Conservation (phyloP, 1,140 invertebrate species). For the Carcinoscorpius rotundicauda region DNA sequence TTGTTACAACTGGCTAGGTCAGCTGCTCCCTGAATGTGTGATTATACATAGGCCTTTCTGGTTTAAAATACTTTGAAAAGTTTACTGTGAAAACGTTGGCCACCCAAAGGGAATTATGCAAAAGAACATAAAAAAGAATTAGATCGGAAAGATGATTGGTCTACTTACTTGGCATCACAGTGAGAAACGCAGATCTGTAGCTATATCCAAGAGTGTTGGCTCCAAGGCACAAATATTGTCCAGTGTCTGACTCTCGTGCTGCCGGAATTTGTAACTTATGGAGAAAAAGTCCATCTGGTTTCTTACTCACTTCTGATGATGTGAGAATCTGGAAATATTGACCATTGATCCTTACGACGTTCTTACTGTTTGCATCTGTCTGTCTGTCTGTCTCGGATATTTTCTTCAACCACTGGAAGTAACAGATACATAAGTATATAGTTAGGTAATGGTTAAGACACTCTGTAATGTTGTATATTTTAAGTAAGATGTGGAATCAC, state of each 20-base stretch:
- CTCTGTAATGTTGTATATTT: too few relatives aligned
- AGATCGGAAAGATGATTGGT: neutral
- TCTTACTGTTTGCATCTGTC: neutral
- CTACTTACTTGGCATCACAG: constrained; percentile 24
- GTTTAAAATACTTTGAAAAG: too few relatives aligned
- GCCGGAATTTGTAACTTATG: constrained; percentile 25
- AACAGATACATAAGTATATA: constrained; percentile 6
- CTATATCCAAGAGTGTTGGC: constrained; percentile 28
- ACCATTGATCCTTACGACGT: constrained; percentile 6
- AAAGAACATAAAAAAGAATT: too few relatives aligned
- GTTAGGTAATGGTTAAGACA: neutral
- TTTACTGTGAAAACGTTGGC: too few relatives aligned
- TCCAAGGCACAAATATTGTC: constrained; percentile 28
- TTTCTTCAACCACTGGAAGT: constrained; percentile 19
- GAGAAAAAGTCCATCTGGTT: constrained; percentile 23
- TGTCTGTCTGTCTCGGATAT: constrained; percentile 2
- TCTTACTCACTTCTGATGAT: constrained; percentile 16
- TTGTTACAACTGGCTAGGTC: too few relatives aligned
- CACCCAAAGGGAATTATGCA: too few relatives aligned
- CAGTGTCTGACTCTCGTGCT: constrained; percentile 20
- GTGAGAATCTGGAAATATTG: constrained; percentile 17
- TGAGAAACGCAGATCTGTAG: constrained; percentile 25
- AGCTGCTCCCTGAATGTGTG: too few relatives aligned
- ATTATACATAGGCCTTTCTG: too few relatives aligned
- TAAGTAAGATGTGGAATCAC: too few relatives aligned